phyloP scores from a whole-genome alignment of 2,888 invertebrate species.

The Tryphoninae sp. region DNA sequence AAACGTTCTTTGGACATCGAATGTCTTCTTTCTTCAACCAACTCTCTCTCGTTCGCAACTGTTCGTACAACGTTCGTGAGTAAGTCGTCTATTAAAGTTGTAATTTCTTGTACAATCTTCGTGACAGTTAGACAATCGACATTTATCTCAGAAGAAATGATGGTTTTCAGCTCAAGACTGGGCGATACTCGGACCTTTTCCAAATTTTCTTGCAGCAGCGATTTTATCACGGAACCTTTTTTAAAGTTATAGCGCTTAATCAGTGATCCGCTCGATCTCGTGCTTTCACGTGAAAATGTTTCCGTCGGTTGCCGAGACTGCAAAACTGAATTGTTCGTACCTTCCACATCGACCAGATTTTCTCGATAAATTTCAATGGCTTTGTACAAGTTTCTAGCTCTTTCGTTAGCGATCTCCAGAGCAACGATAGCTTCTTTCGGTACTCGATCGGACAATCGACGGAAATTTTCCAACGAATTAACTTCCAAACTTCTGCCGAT shows the following conservation, averaged over 20 bases:
- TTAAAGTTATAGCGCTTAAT: conserved; percentile 14
- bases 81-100: conserved; percentile 37
- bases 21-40: background rate
- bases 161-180: background rate
- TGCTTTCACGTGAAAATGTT: background rate
- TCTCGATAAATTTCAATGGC: conserved; percentile 66
- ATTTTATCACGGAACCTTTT: conserved; percentile 39
- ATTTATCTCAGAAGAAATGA: background rate
- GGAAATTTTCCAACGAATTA: conserved; percentile 4
- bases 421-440: conserved; percentile 62
- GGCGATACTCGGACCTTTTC: background rate
- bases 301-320: conserved; percentile 1
- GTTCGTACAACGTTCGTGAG: conserved; percentile 4
- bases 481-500: conserved; percentile 17
- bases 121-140: background rate
- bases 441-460: conserved; percentile 34
- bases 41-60: background rate
- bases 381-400: conserved; percentile 64
- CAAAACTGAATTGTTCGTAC: background rate
- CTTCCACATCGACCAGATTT: conserved; percentile 34
- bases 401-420: conserved; percentile 63
- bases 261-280: background rate
- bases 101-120: conserved; percentile 26
- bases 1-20: background rate
- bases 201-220: conserved; percentile 26